These are phyloP conservation scores for Eupeodes luniger DNA, from an alignment of 2,888 invertebrate species.

Conservation along the genomic window DNA sequence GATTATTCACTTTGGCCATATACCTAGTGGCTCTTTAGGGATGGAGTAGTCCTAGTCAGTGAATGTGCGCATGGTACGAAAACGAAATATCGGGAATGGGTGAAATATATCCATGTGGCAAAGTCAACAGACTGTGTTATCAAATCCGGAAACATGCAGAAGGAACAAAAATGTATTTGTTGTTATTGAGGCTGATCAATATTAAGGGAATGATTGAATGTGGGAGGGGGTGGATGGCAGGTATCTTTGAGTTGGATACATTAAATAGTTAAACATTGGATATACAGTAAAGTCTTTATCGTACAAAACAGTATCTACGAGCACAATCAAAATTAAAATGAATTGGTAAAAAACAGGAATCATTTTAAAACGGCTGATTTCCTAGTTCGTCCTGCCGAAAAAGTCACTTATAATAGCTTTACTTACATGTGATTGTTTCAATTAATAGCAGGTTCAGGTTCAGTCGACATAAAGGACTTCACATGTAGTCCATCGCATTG, in stretches of 20 bases:
- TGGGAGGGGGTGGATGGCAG: neutral
- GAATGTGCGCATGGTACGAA: conserved; percentile 66
- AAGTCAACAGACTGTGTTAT: conserved; percentile 56
- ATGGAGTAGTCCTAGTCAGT: conserved; percentile 36
- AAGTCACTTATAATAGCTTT: too few relatives aligned
- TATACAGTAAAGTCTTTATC: conserved; percentile 44
- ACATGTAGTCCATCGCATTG: too few relatives aligned
- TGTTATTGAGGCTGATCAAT: conserved; percentile 65
- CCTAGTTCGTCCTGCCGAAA: too few relatives aligned
- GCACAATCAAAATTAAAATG: neutral
- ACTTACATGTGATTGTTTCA: too few relatives aligned
- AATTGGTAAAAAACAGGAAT: too few relatives aligned
- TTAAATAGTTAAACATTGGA: conserved; percentile 42
- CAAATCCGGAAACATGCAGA: conserved; percentile 48
- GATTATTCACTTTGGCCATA: conserved; percentile 51
- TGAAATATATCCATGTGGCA: conserved; percentile 49
- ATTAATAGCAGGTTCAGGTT: too few relatives aligned
- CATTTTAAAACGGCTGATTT: too few relatives aligned
- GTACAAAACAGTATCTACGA: too few relatives aligned
- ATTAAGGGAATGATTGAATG: conserved; percentile 38
- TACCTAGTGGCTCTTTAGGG: neutral
- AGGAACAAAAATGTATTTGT: conserved; percentile 62
- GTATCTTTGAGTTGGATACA: conserved; percentile 37
- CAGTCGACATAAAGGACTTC: too few relatives aligned
- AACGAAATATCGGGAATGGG: conserved; percentile 33